Percentiles rank a stretch among this genome's conserved stretches.
phyloP scores from a whole-genome alignment of 2,888 invertebrate genomes.

The Orchesella flavescens region DNA sequence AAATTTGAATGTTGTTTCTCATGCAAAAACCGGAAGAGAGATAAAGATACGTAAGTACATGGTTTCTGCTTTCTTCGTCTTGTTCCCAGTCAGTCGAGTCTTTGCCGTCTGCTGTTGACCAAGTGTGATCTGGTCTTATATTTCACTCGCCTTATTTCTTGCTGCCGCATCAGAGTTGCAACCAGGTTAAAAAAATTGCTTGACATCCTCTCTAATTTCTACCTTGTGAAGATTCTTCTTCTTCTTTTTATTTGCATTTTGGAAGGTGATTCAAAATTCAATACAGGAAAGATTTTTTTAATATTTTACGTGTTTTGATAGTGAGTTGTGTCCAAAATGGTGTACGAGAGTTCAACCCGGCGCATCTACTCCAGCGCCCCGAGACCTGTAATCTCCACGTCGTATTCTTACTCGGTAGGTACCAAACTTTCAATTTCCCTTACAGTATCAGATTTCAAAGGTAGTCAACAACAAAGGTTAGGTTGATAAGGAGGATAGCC shows the following conservation, averaged over 20 bases:
- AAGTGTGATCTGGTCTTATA: conserved; percentile 42
- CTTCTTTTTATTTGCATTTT: not conserved
- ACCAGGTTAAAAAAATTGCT: conserved; percentile 28
- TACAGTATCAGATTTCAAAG: not conserved
- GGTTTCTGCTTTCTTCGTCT: conserved; percentile 34
- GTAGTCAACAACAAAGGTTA: too few species aligned
- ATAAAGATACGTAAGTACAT: not conserved
- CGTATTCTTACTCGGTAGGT: conserved; percentile 71
- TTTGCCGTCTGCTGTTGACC: conserved; percentile 53
- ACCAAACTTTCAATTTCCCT: not conserved
- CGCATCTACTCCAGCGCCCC: conserved; percentile 68
- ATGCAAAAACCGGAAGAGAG: conserved; percentile 3
- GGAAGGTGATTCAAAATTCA: not conserved
- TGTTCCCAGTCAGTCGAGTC: conserved; percentile 45
- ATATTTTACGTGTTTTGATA: conserved; percentile 13
- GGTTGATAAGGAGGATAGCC: too few species aligned
- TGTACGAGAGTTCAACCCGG: conserved; percentile 65
- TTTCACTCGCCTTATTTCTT: conserved; percentile 32
- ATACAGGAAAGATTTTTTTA: not conserved
- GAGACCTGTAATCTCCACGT: conserved; percentile 64
- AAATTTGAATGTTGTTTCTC: not conserved
- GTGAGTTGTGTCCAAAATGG: conserved; percentile 65
- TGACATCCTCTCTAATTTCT: not conserved
- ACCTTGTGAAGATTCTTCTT: conserved; percentile 7
- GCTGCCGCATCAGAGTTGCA: conserved; percentile 37